Conservation (phyloP, 2,113 vertebrate species). For the Gymnarchus niloticus region DNA sequence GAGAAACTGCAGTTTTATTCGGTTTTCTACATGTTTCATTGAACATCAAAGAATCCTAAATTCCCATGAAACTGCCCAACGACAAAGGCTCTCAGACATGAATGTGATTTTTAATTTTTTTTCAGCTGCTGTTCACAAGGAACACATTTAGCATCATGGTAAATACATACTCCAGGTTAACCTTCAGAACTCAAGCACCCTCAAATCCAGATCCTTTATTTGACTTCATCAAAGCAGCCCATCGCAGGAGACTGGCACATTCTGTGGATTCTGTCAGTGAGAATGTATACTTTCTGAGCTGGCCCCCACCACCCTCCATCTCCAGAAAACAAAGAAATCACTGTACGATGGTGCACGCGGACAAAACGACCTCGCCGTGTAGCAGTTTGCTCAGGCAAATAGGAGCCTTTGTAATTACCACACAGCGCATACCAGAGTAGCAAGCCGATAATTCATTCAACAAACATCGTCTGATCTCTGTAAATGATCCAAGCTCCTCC, state of each 20-base stretch:
- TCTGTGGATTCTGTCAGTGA: constrained; percentile 2
- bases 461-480: constrained; percentile 65
- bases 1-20: constrained; percentile 34
- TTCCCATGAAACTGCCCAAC: constrained; percentile 44
- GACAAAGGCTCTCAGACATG: constrained; percentile 36
- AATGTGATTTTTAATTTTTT: constrained; percentile 35
- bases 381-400: constrained; percentile 11
- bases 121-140: constrained; percentile 36
- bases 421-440: constrained; percentile 60
- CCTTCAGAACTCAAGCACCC: constrained; percentile 30
- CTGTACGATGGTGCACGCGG: constrained; percentile 54
- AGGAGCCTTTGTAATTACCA: constrained; percentile 59
- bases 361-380: constrained; percentile 38
- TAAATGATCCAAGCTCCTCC: constrained; percentile 58
- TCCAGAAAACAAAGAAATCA: constrained; percentile 55
- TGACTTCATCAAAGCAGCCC: constrained; percentile 39
- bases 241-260: constrained; percentile 20
- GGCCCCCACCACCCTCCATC: constrained; percentile 34
- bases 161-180: constrained; percentile 53
- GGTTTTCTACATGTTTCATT: constrained; percentile 41
- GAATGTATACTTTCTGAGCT: constrained; percentile 37
- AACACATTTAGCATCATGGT: constrained; percentile 33
- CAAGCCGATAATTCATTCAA: constrained; percentile 63
- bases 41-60: constrained; percentile 45
- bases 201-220: constrained; percentile 45